phyloP scores from a whole-genome alignment of 1,140 invertebrate species.

The Oreohelix idahoensis region DNA sequence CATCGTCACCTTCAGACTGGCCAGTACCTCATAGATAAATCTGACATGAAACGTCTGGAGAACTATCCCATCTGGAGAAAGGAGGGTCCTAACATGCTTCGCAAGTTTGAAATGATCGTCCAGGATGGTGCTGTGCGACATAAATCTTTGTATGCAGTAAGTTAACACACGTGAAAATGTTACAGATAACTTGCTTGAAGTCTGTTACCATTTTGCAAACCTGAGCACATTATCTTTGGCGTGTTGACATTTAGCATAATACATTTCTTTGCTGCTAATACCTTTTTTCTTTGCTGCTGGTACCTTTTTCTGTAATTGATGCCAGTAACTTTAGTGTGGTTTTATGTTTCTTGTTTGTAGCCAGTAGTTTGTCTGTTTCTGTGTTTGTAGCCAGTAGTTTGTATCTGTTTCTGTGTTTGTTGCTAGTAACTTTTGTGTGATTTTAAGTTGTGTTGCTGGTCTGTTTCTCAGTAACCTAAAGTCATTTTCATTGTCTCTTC shows the following conservation, averaged over 20 bases:
- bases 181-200: no score
- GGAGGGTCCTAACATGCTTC: conserved; percentile 36
- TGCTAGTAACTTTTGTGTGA: no score
- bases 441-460: no score
- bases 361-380: no score
- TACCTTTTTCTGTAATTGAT: neutral
- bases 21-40: conserved; percentile 27
- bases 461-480: no score
- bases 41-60: conserved; percentile 10
- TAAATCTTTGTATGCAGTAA: conserved; percentile 35
- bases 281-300: neutral
- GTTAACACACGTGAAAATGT: no score
- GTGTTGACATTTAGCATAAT: neutral
- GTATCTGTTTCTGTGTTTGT: no score
- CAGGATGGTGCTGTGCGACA: conserved; percentile 2
- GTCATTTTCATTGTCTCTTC: no score
- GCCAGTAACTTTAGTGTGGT: neutral
- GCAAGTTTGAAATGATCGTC: conserved; percentile 34
- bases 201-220: neutral
- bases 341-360: no score
- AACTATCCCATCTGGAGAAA: conserved; percentile 36
- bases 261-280: neutral
- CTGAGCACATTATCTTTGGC: neutral
- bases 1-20: conserved; percentile 2
- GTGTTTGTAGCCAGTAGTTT: no score